A percentile compares a stretch with the other conserved stretches of the same genome.
phyloP scores from a whole-genome alignment of 2,113 vertebrate species.

The Chaetops frenatus region DNA sequence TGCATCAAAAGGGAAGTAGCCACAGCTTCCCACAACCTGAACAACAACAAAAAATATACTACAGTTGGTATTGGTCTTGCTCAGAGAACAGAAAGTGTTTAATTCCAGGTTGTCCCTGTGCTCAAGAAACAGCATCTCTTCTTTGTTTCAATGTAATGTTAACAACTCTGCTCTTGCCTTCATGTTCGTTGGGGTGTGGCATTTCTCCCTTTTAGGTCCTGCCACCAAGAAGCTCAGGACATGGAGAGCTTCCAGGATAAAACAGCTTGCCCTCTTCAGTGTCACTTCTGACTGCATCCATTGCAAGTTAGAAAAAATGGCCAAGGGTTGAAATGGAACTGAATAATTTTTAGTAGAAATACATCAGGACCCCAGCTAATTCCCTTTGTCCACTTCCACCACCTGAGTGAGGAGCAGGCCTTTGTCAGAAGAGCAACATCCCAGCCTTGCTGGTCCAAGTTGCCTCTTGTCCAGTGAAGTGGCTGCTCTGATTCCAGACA shows the following conservation, averaged over 20 bases:
- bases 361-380: background rate
- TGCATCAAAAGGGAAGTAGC: background rate
- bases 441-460: background rate
- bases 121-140: background rate
- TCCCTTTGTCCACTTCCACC: background rate
- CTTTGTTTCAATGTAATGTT: background rate
- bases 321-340: background rate
- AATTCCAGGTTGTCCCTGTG: background rate
- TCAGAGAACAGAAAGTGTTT: background rate
- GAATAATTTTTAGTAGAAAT: background rate
- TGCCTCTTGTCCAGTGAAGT: background rate
- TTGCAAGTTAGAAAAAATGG: background rate
- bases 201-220: background rate
- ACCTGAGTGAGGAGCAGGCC: fast-evolving
- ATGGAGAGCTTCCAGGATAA: background rate
- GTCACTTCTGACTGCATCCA: background rate
- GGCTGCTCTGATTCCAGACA: background rate
- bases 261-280: background rate
- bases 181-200: fast-evolving
- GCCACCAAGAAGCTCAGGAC: background rate
- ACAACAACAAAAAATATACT: background rate
- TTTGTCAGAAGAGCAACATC: background rate
- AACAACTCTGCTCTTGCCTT: background rate
- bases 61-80: background rate
- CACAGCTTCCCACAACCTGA: background rate